Conservation (phyloP, 2,797 vertebrate species). For the Anolis apletophallus region DNA sequence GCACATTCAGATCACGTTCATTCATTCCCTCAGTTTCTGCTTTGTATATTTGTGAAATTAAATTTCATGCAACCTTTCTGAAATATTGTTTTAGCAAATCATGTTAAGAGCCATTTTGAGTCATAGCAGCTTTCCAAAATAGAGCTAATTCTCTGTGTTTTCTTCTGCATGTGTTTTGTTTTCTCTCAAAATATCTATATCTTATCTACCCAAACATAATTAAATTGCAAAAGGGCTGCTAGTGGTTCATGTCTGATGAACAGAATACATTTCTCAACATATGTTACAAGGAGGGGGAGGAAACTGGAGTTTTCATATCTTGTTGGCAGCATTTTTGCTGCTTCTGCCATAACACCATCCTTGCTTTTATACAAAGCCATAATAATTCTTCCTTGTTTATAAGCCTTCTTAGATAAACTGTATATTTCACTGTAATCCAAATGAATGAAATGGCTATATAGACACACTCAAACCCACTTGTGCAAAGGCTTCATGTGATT, state of each 20-base stretch:
- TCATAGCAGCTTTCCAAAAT: constrained; percentile 29
- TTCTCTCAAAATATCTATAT: neutral
- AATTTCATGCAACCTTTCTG: neutral
- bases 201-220: neutral
- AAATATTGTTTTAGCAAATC: constrained; percentile 25
- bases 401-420: constrained; percentile 52
- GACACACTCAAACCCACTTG: neutral
- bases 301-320: neutral
- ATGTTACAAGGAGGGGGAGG: constrained; percentile 14
- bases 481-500: neutral
- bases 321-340: constrained; percentile 50
- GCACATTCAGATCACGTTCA: constrained; percentile 34
- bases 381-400: constrained; percentile 40
- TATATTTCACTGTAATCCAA: constrained; percentile 34
- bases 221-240: neutral
- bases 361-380: neutral
- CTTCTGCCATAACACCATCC: constrained; percentile 30
- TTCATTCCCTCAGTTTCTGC: neutral
- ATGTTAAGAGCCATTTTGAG: neutral
- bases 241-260: constrained; percentile 52
- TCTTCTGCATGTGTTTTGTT: neutral
- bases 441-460: constrained; percentile 51
- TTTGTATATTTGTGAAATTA: constrained; percentile 10
- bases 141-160: neutral
- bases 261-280: constrained; percentile 13